phyloP scores from a whole-genome alignment of 1,140 invertebrate species.

The Euura saliciscinereae region DNA sequence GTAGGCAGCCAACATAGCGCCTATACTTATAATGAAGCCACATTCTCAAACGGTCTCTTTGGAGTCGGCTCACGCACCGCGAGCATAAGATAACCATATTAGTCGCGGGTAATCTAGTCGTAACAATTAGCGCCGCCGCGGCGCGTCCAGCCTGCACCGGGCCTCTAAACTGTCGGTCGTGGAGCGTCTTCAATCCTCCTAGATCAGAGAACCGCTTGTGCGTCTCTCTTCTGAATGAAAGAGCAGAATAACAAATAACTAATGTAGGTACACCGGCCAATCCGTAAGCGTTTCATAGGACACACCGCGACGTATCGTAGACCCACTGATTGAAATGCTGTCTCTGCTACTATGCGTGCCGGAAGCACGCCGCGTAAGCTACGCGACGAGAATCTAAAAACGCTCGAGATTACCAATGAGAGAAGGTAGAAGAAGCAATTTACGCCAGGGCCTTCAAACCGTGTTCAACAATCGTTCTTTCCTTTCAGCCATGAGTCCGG shows the following conservation, averaged over 20 bases:
- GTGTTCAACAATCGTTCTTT: slow-evolving; percentile 6
- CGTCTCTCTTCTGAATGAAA: not conserved
- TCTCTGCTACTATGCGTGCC: not conserved
- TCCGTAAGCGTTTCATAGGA: not conserved
- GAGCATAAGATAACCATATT: slow-evolving; percentile 32
- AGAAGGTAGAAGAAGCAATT: not conserved
- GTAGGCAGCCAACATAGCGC: not conserved
- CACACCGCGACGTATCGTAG: not conserved
- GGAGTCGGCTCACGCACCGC: slow-evolving; percentile 23
- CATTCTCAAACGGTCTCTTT: not conserved
- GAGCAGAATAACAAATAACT: slow-evolving; percentile 3
- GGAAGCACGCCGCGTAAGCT: not conserved
- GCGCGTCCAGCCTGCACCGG: not conserved
- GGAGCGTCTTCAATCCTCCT: not conserved
- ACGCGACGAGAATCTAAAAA: not conserved
- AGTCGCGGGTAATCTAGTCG: slow-evolving; percentile 28
- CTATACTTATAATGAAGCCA: not conserved
- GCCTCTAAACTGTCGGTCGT: not conserved
- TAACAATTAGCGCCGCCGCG: slow-evolving; percentile 27
- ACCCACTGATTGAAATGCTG: not conserved
- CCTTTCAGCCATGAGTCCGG: slow-evolving; percentile 65
- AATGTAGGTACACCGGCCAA: not conserved
- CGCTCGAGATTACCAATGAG: not conserved
- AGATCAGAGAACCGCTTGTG: not conserved
- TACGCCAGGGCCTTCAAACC: slow-evolving; percentile 24